phyloP scores from a whole-genome alignment of 2,113 vertebrate species.

The Mus pahari region DNA sequence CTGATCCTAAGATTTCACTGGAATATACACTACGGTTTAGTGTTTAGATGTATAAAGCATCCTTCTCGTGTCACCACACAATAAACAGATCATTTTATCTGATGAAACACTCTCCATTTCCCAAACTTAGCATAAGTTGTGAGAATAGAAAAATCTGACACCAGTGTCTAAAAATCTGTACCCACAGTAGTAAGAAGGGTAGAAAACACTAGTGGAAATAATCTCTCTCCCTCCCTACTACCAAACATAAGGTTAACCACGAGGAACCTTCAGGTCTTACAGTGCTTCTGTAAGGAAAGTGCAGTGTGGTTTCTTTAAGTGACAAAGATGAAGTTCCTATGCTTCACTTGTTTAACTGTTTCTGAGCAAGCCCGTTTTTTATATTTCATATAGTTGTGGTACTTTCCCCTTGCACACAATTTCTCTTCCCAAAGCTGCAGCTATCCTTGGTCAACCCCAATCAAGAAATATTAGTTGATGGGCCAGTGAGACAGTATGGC shows the following conservation, averaged over 20 bases:
- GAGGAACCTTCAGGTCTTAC: slow-evolving; percentile 31
- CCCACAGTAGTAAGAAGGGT: slow-evolving; percentile 15
- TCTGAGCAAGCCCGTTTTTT: background rate
- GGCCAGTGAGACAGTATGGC: background rate
- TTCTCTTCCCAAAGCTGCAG: background rate
- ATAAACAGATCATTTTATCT: slow-evolving; percentile 29
- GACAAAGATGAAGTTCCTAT: slow-evolving; percentile 27
- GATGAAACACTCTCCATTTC: slow-evolving; percentile 35
- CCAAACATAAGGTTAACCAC: background rate
- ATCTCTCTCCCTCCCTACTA: slow-evolving; percentile 28
- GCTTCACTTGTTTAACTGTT: background rate
- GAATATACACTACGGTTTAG: slow-evolving; percentile 23
- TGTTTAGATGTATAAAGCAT: background rate
- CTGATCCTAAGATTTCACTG: background rate
- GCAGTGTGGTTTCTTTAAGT: background rate
- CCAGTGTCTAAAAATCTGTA: background rate
- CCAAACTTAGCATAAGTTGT: slow-evolving; percentile 53
- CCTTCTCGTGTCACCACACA: slow-evolving; percentile 33
- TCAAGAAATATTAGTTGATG: background rate
- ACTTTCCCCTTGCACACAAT: background rate
- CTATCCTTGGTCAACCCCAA: background rate
- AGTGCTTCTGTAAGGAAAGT: slow-evolving; percentile 1
- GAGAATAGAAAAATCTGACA: slow-evolving; percentile 21
- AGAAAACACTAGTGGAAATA: slow-evolving; percentile 54
- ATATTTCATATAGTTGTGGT: background rate